These are phyloP conservation scores for Tyto alba DNA, from an alignment of 2,113 vertebrate species.

Conservation along the genomic window DNA sequence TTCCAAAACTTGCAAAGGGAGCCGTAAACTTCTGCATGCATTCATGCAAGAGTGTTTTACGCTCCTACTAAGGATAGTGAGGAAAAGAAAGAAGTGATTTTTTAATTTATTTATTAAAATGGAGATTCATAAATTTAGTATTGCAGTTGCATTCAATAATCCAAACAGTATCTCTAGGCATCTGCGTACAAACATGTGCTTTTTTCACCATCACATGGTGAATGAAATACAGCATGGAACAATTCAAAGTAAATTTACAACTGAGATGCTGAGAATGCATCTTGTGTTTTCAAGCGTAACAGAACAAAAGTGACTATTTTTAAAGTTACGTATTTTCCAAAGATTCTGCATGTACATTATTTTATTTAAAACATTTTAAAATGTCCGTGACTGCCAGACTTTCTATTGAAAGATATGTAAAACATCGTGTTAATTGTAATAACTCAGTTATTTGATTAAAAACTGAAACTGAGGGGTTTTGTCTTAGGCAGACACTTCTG, in stretches of 20 bases:
- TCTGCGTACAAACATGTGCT: background rate
- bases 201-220: background rate
- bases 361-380: background rate
- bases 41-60: background rate
- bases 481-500: background rate
- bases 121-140: background rate
- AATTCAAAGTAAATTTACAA: background rate
- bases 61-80: background rate
- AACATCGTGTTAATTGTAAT: background rate
- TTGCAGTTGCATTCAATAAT: background rate
- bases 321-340: background rate
- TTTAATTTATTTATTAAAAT: background rate
- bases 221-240: background rate
- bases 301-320: background rate
- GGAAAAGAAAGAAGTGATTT: background rate
- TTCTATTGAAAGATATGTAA: background rate
- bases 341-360: background rate
- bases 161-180: background rate
- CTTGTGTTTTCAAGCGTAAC: background rate
- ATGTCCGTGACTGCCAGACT: background rate
- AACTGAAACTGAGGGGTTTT: background rate
- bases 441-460: background rate
- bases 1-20: background rate
- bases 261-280: background rate
- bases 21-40: background rate